Evolutionary conservation across 2,797 vertebrate genomes (phyloP).

Genomic region (Podargus strigoides): DNA sequence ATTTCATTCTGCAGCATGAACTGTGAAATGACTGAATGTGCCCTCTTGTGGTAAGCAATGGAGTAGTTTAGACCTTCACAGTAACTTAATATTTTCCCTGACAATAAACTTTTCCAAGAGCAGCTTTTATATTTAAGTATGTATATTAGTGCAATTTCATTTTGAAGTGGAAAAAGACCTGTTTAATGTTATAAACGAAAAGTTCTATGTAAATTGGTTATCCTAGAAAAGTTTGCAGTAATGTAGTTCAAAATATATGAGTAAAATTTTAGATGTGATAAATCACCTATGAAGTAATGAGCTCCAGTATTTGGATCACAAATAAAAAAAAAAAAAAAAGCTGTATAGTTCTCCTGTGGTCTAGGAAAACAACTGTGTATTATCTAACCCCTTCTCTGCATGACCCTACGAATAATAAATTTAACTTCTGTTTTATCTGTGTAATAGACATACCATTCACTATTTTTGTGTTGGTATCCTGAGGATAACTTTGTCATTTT

Average conservation of each 20-base stretch:
- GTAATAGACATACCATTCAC: not conserved
- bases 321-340: not conserved
- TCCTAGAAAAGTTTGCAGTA: not conserved
- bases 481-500: not conserved
- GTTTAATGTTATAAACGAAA: not conserved
- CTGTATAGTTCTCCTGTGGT: not conserved
- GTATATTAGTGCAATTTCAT: not conserved
- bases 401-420: not conserved
- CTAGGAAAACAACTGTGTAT: not conserved
- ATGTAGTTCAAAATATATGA: not conserved
- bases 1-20: constrained; percentile 54
- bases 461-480: not conserved
- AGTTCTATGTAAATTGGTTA: not conserved
- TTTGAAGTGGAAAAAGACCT: not conserved
- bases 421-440: not conserved
- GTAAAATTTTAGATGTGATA: not conserved
- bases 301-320: not conserved
- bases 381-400: not conserved
- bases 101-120: not conserved
- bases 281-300: not conserved
- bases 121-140: not conserved
- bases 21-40: constrained; percentile 71
- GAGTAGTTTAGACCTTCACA: not conserved
- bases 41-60: constrained; percentile 76
- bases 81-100: not conserved